Conservation (phyloP, 2,888 invertebrate species). For the Polietes domitor region DNA sequence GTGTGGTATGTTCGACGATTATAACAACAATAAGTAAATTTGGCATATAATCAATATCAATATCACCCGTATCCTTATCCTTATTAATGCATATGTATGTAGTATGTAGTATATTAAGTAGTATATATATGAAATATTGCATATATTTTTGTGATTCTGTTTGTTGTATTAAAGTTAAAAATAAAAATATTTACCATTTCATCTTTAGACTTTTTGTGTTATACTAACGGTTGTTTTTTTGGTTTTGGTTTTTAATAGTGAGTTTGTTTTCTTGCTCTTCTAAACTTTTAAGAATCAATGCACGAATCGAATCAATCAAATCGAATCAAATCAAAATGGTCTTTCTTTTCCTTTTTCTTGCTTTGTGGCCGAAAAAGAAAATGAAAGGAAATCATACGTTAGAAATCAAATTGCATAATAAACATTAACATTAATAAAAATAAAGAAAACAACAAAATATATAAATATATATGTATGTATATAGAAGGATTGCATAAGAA, state of each 20-base stretch:
- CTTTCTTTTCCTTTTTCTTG: conserved; percentile 41
- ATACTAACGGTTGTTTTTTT: conserved; percentile 35
- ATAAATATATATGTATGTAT: conserved; percentile 64
- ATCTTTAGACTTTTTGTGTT: conserved; percentile 31
- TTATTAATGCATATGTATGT: conserved; percentile 41
- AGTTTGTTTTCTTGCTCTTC: conserved; percentile 1
- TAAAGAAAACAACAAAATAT: conserved; percentile 53
- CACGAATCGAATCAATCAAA: background rate
- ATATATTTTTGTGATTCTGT: conserved; percentile 48
- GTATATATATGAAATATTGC: conserved; percentile 43
- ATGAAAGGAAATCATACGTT: conserved; percentile 63
- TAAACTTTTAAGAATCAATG: conserved; percentile 1
- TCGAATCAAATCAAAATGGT: background rate
- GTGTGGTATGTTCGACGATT: conserved; percentile 16
- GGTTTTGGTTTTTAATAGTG: background rate
- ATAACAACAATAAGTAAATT: conserved; percentile 32
- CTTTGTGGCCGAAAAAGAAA: conserved; percentile 32
- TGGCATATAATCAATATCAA: conserved; percentile 61
- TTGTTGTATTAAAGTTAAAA: conserved; percentile 40
- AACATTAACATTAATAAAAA: conserved; percentile 66
- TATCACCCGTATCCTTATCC: conserved; percentile 62
- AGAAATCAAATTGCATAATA: conserved; percentile 68
- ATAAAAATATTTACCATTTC: conserved; percentile 60
- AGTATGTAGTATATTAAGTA: background rate
- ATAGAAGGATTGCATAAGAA: conserved; percentile 62